These are phyloP conservation scores for Iselma pallidipennis DNA, from an alignment of 2,888 invertebrate species.

Conservation along the genomic window DNA sequence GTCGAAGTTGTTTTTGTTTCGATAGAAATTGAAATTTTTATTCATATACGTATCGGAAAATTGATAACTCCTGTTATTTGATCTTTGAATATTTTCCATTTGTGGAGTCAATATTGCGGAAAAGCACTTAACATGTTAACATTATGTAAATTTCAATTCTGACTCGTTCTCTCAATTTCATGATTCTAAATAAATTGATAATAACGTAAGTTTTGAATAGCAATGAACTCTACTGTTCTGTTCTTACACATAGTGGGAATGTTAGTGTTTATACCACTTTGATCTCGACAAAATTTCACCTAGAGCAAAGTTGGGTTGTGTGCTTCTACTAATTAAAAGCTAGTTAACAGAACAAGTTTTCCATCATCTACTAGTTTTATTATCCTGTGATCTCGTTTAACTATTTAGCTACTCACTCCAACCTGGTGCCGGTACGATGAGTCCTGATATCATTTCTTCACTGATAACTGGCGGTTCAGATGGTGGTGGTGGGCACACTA, in stretches of 20 bases:
- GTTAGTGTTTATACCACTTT: neutral
- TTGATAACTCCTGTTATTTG: no score
- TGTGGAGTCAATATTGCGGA: neutral
- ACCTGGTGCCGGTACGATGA: constrained; percentile 96
- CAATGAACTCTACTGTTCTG: no score
- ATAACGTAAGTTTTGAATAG: no score
- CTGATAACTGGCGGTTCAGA: constrained; percentile 90
- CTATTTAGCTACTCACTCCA: constrained; percentile 79
- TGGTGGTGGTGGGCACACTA: constrained; percentile 96
- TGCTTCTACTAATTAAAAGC: neutral
- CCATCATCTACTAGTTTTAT: neutral
- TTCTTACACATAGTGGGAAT: no score
- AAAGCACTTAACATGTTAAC: neutral
- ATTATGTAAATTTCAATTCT: neutral
- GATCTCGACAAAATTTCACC: neutral
- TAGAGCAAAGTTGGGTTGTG: neutral
- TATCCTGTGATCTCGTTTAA: neutral
- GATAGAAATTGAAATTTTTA: neutral
- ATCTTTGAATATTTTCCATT: neutral
- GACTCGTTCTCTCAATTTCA: neutral
- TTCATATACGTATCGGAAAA: no score
- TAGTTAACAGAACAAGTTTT: neutral
- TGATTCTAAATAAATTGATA: no score
- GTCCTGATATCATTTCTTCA: constrained; percentile 94
- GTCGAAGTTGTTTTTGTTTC: no score